These are phyloP conservation scores for Apostichopus japonicus DNA, from an alignment of 35 echinoderm and acorn worm species.

Conservation along the genomic window DNA sequence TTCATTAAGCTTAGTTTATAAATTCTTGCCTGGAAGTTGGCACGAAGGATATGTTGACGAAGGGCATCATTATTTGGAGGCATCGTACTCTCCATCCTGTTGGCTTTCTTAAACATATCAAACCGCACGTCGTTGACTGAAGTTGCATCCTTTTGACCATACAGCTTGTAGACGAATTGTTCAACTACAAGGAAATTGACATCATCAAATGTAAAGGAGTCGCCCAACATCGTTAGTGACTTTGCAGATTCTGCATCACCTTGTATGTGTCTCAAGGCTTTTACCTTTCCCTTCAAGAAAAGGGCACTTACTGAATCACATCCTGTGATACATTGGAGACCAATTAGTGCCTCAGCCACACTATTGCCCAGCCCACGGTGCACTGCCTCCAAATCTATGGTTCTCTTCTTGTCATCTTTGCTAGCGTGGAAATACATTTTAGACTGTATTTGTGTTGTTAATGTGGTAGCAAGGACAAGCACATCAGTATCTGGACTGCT, in stretches of 20 bases:
- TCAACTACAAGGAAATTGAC: background rate
- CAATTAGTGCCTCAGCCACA: too few relatives aligned
- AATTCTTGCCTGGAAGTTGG: background rate
- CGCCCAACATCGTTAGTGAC: slow-evolving; percentile 10
- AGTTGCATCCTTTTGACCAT: slow-evolving; percentile 29
- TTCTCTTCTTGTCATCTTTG: slow-evolving; percentile 30
- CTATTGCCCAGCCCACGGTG: slow-evolving; percentile 5
- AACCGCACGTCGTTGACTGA: slow-evolving; percentile 34
- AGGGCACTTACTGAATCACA: slow-evolving; percentile 71
- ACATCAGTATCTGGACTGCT: slow-evolving; percentile 57
- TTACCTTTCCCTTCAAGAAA: slow-evolving; percentile 62
- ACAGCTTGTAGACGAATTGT: slow-evolving; percentile 48
- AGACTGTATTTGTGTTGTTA: background rate
- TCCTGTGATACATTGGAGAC: slow-evolving; percentile 55
- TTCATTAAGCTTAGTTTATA: background rate
- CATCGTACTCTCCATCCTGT: slow-evolving; percentile 54
- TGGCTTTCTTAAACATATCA: slow-evolving; percentile 42
- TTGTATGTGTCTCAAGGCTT: slow-evolving; percentile 51
- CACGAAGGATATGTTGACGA: slow-evolving; percentile 37
- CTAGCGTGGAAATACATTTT: slow-evolving; percentile 58
- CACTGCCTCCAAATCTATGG: background rate
- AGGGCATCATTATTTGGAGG: slow-evolving; percentile 67
- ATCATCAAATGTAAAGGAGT: background rate
- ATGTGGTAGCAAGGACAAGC: background rate
- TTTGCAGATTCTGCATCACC: background rate